Percentiles rank a stretch among this genome's conserved stretches.
phyloP scores from a whole-genome alignment of 2,888 invertebrate genomes.

The Mylabris sibirica region DNA sequence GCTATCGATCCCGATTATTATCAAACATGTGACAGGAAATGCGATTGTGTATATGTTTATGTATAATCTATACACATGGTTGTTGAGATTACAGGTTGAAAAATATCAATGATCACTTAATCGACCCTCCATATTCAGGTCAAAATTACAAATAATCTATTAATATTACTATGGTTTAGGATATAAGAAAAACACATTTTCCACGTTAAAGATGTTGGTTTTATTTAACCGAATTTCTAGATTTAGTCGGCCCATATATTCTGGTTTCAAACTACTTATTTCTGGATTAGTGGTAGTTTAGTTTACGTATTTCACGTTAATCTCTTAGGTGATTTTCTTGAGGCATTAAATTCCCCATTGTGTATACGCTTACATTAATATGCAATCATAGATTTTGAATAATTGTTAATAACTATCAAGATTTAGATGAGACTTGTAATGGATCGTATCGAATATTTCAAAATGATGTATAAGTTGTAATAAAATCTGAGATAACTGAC shows the following conservation, averaged over 20 bases:
- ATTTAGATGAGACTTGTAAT: neutral
- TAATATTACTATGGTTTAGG: too few relatives aligned
- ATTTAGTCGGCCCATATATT: neutral
- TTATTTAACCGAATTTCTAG: neutral
- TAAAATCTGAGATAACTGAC: neutral
- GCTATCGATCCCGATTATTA: constrained; percentile 10
- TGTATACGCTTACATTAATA: too few relatives aligned
- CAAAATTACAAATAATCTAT: too few relatives aligned
- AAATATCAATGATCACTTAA: neutral
- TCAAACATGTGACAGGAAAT: constrained; percentile 6
- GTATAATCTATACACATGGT: neutral
- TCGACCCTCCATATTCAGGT: too few relatives aligned
- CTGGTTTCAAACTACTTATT: neutral
- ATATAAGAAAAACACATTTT: neutral
- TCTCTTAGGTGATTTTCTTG: neutral
- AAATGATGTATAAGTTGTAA: neutral
- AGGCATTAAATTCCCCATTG: neutral
- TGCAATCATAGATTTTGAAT: neutral
- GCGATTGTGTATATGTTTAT: neutral
- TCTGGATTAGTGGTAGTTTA: neutral
- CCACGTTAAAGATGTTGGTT: neutral
- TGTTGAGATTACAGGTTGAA: neutral
- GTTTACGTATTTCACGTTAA: constrained; percentile 1
- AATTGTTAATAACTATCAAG: neutral
- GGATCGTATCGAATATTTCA: neutral